phyloP scores from a whole-genome alignment of 2,113 vertebrate species.

The Petaurus breviceps region DNA sequence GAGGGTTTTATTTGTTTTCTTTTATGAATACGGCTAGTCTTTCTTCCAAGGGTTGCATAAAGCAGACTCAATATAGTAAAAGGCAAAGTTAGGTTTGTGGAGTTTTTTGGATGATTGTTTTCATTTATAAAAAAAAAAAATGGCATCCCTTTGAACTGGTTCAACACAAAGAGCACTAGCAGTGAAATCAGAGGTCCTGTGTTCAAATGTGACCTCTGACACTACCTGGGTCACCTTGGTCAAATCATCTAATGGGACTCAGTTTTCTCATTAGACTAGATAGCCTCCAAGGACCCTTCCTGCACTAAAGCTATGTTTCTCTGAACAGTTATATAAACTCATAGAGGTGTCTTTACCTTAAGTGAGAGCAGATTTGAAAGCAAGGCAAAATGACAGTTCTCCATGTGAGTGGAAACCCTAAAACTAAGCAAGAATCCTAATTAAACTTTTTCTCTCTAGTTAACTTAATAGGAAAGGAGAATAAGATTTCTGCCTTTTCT shows the following conservation, averaged over 20 bases:
- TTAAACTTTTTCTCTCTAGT: neutral
- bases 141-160: neutral
- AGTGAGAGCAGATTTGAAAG: neutral
- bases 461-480: neutral
- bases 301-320: neutral
- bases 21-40: neutral
- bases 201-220: neutral
- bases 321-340: neutral
- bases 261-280: neutral
- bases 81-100: neutral
- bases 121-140: conserved; percentile 18
- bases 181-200: neutral
- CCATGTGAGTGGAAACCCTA: neutral
- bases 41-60: neutral
- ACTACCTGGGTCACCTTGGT: neutral
- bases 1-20: neutral
- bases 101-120: neutral
- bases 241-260: neutral
- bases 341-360: neutral
- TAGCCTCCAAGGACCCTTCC: neutral
- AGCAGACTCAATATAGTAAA: neutral
- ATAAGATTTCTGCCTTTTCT: neutral
- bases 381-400: neutral
- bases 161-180: neutral
- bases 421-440: neutral